Percentiles rank a stretch among this genome's conserved stretches.
Conservation (phyloP, 2,113 vertebrate genomes). For the Athene noctua region DNA sequence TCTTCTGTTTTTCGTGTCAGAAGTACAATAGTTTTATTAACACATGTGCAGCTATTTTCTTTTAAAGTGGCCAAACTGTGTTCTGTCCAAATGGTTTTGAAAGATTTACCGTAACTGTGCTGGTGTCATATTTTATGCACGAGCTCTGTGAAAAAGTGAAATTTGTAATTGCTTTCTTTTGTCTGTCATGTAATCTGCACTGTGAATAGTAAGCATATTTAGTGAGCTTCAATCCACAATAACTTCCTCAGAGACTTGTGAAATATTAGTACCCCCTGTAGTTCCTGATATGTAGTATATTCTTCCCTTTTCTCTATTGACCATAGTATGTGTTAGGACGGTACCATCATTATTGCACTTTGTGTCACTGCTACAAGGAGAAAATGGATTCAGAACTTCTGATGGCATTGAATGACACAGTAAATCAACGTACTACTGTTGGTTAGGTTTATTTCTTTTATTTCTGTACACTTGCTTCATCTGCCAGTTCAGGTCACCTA, state of each 20-base stretch:
- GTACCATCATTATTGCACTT: background rate
- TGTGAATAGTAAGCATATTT: constrained; percentile 11
- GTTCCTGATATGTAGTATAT: background rate
- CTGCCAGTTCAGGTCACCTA: background rate
- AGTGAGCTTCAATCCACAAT: constrained; percentile 9
- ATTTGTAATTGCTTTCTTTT: constrained; percentile 43
- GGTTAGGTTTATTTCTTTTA: background rate
- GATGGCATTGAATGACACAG: background rate
- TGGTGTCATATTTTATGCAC: constrained; percentile 7
- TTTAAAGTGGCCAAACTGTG: constrained; percentile 46
- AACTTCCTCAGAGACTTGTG: constrained; percentile 7
- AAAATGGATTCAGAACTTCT: background rate
- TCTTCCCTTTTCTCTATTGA: background rate
- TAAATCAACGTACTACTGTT: background rate
- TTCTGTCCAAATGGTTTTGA: constrained; percentile 50
- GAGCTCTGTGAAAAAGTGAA: constrained; percentile 5
- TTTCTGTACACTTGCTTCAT: background rate
- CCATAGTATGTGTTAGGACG: background rate
- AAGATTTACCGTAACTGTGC: constrained; percentile 36
- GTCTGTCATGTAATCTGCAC: constrained; percentile 16
- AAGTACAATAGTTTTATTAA: constrained; percentile 61
- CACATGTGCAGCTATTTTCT: constrained; percentile 9
- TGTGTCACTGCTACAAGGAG: background rate
- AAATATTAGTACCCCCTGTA: background rate
- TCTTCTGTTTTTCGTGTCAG: constrained; percentile 59